A percentile compares a stretch with the other conserved stretches of the same genome.
phyloP scores from a whole-genome alignment of 2,797 vertebrate genomes.

The Paedocypris micromegethes region DNA sequence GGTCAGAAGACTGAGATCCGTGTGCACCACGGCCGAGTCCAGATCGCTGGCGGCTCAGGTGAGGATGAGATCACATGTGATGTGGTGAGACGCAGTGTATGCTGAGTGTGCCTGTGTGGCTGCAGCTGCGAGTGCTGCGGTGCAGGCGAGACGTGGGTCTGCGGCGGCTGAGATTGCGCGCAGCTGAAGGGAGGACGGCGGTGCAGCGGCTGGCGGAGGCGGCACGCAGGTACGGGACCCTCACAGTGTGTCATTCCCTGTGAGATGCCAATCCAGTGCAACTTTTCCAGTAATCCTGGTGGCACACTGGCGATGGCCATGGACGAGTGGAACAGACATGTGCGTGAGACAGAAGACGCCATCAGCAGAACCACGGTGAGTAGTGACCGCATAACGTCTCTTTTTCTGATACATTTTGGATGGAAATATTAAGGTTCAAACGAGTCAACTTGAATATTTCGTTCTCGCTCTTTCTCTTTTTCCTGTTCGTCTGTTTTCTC shows the following conservation, averaged over 20 bases:
- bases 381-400: too few relatives aligned
- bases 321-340: slow-evolving; percentile 42
- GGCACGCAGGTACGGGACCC: slow-evolving; percentile 60
- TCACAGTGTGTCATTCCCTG: not conserved
- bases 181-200: slow-evolving; percentile 57
- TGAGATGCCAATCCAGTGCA: not conserved
- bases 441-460: too few relatives aligned
- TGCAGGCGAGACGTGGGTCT: slow-evolving; percentile 60
- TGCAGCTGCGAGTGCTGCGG: slow-evolving; percentile 72
- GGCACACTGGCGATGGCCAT: slow-evolving; percentile 35
- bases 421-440: too few relatives aligned
- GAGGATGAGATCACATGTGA: slow-evolving; percentile 2
- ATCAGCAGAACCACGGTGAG: slow-evolving; percentile 58
- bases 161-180: slow-evolving; percentile 54
- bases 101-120: slow-evolving; percentile 12
- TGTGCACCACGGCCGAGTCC: slow-evolving; percentile 52
- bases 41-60: slow-evolving; percentile 80
- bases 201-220: slow-evolving; percentile 62
- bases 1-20: slow-evolving; percentile 61
- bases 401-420: too few relatives aligned
- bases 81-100: not conserved
- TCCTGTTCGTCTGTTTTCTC: too few relatives aligned
- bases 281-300: slow-evolving; percentile 49
- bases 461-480: too few relatives aligned
- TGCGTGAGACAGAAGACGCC: slow-evolving; percentile 58